phyloP scores from a whole-genome alignment of 2,113 vertebrate genomes.

The Tonatia bakeri region DNA sequence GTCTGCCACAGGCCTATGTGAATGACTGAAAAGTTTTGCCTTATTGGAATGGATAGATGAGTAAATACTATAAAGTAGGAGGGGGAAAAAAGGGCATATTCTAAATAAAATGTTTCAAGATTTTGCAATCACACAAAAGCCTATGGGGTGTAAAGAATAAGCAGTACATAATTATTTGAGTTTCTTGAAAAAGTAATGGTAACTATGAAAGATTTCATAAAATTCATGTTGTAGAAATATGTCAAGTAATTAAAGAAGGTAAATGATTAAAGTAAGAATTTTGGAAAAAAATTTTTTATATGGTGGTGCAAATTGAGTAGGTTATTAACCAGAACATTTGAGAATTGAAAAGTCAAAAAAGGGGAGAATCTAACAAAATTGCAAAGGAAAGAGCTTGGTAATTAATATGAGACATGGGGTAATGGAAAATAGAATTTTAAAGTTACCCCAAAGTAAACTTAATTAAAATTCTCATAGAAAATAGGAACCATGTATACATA shows the following conservation, averaged over 20 bases:
- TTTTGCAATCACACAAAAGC: background rate
- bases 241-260: background rate
- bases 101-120: background rate
- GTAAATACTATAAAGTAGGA: background rate
- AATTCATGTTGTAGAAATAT: background rate
- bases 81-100: background rate
- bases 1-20: background rate
- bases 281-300: background rate
- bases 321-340: background rate
- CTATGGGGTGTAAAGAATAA: background rate
- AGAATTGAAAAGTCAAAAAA: background rate
- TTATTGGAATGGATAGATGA: background rate
- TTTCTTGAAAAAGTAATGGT: background rate
- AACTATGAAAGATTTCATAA: background rate
- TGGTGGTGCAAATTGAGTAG: background rate
- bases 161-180: background rate
- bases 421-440: background rate
- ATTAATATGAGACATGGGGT: background rate
- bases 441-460: background rate
- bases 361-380: background rate
- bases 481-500: background rate
- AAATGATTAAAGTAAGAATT: background rate
- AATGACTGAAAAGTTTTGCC: background rate
- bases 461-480: background rate
- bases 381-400: background rate